Conservation (phyloP, 1,140 invertebrate genomes). For the Polypedilum pembai region DNA sequence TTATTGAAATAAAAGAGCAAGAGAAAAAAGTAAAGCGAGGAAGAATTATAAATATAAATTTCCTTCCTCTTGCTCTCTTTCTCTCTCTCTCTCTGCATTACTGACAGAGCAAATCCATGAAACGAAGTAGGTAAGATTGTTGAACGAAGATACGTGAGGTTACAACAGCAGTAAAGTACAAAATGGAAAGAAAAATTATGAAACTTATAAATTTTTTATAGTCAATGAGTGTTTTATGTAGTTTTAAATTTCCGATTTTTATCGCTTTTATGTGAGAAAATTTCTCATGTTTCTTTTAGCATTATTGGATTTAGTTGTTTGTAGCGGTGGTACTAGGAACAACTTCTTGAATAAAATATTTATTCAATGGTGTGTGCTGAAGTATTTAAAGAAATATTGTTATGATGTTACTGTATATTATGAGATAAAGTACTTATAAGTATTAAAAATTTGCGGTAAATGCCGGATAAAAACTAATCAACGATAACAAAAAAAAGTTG, state of each 20-base stretch:
- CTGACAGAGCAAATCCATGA: background rate
- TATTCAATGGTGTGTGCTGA: too few relatives aligned
- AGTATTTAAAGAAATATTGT: too few relatives aligned
- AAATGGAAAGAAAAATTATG: conserved; percentile 19
- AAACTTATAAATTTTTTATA: conserved; percentile 8
- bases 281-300: too few relatives aligned
- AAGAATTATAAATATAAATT: background rate
- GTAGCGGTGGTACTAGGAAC: too few relatives aligned
- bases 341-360: too few relatives aligned
- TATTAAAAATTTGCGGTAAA: too few relatives aligned
- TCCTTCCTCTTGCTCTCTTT: background rate
- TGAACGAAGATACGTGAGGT: conserved; percentile 14
- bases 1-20: background rate
- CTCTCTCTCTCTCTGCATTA: background rate
- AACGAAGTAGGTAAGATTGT: background rate
- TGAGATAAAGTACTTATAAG: too few relatives aligned
- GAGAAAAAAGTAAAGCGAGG: too few relatives aligned
- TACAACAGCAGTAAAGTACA: conserved; percentile 30
- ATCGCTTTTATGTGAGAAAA: background rate
- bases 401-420: too few relatives aligned
- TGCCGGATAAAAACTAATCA: too few relatives aligned
- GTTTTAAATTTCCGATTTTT: conserved; percentile 14
- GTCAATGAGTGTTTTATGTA: conserved; percentile 13
- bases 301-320: too few relatives aligned
- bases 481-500: too few relatives aligned